phyloP scores from a whole-genome alignment of 2,888 invertebrate genomes.

The Idaea dimidiata region DNA sequence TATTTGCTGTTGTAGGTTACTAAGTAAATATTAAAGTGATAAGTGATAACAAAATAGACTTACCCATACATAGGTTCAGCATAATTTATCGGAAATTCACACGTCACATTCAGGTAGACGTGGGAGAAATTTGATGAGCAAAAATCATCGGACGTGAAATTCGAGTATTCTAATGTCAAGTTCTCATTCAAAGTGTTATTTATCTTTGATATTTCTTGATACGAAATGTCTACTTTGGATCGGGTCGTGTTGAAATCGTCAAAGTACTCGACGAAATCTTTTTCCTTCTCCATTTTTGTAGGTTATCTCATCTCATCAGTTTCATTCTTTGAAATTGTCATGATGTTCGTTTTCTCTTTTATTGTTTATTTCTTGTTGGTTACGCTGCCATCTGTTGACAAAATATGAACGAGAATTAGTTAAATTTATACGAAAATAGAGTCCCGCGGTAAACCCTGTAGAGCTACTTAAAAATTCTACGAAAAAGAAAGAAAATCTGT shows the following conservation, averaged over 20 bases:
- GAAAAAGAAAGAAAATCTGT: too few species aligned
- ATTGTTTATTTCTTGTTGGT: constrained; percentile 7
- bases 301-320: constrained; percentile 47
- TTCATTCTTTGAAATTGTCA: constrained; percentile 37
- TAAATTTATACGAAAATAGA: too few species aligned
- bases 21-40: too few species aligned
- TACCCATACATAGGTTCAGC: constrained; percentile 86
- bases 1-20: too few species aligned
- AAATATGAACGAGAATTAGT: constrained; percentile 13
- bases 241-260: constrained; percentile 43
- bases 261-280: constrained; percentile 58
- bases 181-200: constrained; percentile 58
- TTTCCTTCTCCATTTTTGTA: constrained; percentile 59
- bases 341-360: constrained; percentile 25
- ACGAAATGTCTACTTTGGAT: constrained; percentile 24
- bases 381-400: constrained; percentile 27
- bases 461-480: too few species aligned
- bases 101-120: constrained; percentile 83
- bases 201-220: constrained; percentile 20
- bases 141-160: constrained; percentile 64
- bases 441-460: too few species aligned
- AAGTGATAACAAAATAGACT: constrained; percentile 36
- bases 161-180: constrained; percentile 43
- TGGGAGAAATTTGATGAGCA: constrained; percentile 68
- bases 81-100: constrained; percentile 83